Evolutionary conservation across 2,113 vertebrate species (phyloP).

Genomic region (Cololabis saira): DNA sequence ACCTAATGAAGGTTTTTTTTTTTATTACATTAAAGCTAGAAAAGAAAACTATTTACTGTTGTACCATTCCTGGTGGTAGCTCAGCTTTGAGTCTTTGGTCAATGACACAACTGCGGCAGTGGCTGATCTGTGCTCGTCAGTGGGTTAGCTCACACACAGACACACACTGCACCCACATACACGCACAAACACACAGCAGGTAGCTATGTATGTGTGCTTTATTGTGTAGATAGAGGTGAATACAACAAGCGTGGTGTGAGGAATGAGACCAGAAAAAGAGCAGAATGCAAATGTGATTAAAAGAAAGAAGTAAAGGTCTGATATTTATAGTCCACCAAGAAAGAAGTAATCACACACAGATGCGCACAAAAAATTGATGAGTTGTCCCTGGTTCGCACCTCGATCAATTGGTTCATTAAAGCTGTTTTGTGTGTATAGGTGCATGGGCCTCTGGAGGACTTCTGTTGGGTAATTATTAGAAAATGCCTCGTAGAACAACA

Average conservation of each 20-base stretch:
- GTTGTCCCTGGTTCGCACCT: constrained; percentile 26
- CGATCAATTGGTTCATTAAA: constrained; percentile 50
- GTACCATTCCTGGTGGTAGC: no score
- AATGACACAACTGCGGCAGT: not conserved
- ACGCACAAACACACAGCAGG: no score
- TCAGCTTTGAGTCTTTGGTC: not conserved
- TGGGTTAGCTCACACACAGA: constrained; percentile 13
- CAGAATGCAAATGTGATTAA: constrained; percentile 43
- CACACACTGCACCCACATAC: constrained; percentile 3
- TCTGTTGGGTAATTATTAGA: constrained; percentile 30
- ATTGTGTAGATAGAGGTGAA: not conserved
- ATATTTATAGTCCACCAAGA: constrained; percentile 1
- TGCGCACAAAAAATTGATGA: constrained; percentile 31
- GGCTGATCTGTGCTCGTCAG: constrained; percentile 8
- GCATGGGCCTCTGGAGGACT: not conserved
- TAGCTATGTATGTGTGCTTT: not conserved
- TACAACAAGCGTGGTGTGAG: constrained; percentile 2
- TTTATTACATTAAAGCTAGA: no score
- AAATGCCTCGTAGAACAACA: not conserved
- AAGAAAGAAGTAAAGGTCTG: constrained; percentile 9
- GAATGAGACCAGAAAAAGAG: constrained; percentile 3
- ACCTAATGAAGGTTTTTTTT: no score
- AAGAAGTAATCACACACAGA: constrained; percentile 20
- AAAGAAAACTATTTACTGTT: no score
- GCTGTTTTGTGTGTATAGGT: constrained; percentile 12